These are phyloP conservation scores for Xestia xanthographa DNA, from an alignment of 2,888 invertebrate species.

Conservation along the genomic window DNA sequence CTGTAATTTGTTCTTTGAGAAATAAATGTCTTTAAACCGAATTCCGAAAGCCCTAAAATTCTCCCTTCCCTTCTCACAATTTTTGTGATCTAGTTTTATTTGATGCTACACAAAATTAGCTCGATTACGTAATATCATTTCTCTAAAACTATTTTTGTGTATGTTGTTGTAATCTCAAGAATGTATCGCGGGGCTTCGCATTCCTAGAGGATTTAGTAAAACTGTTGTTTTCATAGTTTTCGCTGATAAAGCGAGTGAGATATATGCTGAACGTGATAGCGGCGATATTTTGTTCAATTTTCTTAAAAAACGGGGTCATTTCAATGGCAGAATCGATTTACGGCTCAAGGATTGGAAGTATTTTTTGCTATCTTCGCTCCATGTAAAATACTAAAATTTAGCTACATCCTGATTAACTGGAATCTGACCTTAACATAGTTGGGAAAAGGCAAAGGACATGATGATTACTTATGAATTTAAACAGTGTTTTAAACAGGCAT, in stretches of 20 bases:
- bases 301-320: background rate
- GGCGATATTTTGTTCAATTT: background rate
- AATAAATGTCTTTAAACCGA: too few species aligned
- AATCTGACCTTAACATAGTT: too few species aligned
- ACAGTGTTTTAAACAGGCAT: too few species aligned
- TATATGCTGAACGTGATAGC: background rate
- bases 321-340: too few species aligned
- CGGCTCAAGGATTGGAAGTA: background rate
- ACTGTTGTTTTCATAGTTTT: constrained; percentile 19
- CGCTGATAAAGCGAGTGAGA: background rate
- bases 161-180: constrained; percentile 52
- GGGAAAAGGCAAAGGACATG: too few species aligned
- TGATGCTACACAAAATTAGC: constrained; percentile 15
- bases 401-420: background rate
- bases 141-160: constrained; percentile 41
- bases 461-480: too few species aligned
- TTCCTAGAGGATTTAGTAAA: constrained; percentile 53
- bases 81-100: constrained; percentile 9
- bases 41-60: background rate
- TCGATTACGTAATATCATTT: constrained; percentile 36
- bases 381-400: background rate
- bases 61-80: background rate
- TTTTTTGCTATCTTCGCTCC: too few species aligned
- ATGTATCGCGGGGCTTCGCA: constrained; percentile 27
- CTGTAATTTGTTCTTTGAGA: too few species aligned